Conservation (phyloP, 2,888 invertebrate genomes). For the Noctuana brunneofusca region DNA sequence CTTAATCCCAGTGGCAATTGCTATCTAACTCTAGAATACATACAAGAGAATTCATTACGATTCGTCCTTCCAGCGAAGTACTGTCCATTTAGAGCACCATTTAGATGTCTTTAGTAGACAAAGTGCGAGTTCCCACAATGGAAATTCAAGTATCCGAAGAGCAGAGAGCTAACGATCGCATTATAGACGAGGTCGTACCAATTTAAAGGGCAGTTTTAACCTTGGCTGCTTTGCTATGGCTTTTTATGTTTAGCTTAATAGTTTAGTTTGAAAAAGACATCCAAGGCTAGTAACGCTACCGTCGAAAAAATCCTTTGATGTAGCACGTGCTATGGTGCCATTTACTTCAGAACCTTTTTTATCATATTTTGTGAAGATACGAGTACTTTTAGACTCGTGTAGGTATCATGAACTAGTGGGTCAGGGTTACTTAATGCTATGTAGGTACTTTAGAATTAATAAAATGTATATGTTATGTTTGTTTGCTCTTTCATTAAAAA, state of each 20-base stretch:
- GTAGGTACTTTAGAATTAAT: too few relatives aligned
- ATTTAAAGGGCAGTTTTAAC: slow-evolving; percentile 51
- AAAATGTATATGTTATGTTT: too few relatives aligned
- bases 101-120: slow-evolving; percentile 32
- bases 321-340: neutral
- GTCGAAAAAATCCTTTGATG: neutral
- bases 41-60: slow-evolving; percentile 5
- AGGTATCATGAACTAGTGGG: too few relatives aligned
- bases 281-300: slow-evolving; percentile 1
- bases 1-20: neutral
- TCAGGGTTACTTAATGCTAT: too few relatives aligned
- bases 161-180: slow-evolving; percentile 49
- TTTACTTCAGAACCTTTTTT: neutral
- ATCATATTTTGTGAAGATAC: too few relatives aligned
- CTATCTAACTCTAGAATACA: neutral
- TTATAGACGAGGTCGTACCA: slow-evolving; percentile 50
- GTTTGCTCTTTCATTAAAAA: too few relatives aligned
- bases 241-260: neutral
- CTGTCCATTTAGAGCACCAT: slow-evolving; percentile 17
- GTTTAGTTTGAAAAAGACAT: neutral
- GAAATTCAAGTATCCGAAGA: slow-evolving; percentile 58
- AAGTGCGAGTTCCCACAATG: slow-evolving; percentile 45
- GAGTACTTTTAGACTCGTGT: too few relatives aligned
- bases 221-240: slow-evolving; percentile 36
- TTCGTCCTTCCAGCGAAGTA: slow-evolving; percentile 18